Conservation (phyloP, 2,113 vertebrate genomes). For the Pontoporia blainvillei region DNA sequence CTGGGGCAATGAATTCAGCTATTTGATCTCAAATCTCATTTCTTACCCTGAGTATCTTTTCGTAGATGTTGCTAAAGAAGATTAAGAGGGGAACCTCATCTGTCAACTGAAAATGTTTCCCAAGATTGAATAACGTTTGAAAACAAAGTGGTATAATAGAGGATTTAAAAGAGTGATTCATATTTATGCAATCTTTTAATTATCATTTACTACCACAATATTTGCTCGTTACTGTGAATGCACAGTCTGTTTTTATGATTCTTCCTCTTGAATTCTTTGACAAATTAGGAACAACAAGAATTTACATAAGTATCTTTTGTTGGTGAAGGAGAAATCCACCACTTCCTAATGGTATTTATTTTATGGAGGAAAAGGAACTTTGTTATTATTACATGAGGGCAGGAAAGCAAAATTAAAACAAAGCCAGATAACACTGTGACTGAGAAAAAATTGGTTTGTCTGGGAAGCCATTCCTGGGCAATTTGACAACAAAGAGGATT, state of each 20-base stretch:
- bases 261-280: conserved; percentile 18
- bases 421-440: background rate
- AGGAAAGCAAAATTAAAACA: conserved; percentile 6
- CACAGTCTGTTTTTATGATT: conserved; percentile 13
- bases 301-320: conserved; percentile 23
- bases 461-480: background rate
- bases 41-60: background rate
- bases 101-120: background rate
- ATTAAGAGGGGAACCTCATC: background rate
- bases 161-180: background rate
- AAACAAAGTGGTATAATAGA: background rate
- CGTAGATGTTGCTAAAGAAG: background rate
- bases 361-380: background rate
- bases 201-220: conserved; percentile 29
- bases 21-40: background rate
- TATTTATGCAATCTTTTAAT: conserved; percentile 12
- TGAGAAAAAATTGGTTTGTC: conserved; percentile 5
- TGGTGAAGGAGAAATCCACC: background rate
- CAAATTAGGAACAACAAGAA: background rate
- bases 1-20: background rate
- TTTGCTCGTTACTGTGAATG: background rate
- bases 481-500: background rate
- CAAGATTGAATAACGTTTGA: conserved; percentile 14
- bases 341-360: background rate
- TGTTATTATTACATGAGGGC: background rate